A percentile compares a stretch with the other conserved stretches of the same genome.
These are phyloP conservation scores for Manacus vitellinus DNA, from an alignment of 2,113 vertebrate species.

Conservation along the genomic window DNA sequence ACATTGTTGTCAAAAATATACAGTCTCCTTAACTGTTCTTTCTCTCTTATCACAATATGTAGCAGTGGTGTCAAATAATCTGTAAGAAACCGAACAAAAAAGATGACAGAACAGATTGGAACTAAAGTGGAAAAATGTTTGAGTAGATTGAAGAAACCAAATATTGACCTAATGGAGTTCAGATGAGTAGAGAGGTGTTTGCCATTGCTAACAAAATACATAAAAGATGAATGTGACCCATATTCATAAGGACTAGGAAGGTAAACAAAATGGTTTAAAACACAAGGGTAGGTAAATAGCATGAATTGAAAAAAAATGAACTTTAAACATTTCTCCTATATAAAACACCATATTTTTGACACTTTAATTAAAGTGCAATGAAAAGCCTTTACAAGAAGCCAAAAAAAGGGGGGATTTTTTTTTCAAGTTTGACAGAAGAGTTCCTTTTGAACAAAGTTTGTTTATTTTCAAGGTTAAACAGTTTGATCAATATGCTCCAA, in stretches of 20 bases:
- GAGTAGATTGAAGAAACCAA: neutral
- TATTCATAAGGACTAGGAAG: neutral
- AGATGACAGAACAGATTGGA: neutral
- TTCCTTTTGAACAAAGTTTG: neutral
- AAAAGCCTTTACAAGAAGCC: neutral
- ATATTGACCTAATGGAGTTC: neutral
- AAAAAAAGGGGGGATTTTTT: neutral
- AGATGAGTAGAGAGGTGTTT: neutral
- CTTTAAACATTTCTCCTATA: neutral
- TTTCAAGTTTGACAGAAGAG: neutral
- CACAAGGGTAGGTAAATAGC: neutral
- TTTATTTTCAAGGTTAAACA: neutral
- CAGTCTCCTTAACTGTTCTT: neutral
- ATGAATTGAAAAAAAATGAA: neutral
- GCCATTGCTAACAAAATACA: neutral
- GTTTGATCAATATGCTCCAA: neutral
- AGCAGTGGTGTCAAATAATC: neutral
- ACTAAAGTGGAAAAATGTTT: neutral
- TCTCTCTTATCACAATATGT: neutral
- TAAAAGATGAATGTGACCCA: neutral
- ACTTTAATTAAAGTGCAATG: neutral
- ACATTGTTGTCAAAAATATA: neutral
- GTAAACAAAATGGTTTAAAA: neutral
- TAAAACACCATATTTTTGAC: neutral
- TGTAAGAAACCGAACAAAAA: neutral